Percentiles rank a stretch among this genome's conserved stretches.
phyloP scores from a whole-genome alignment of 2,113 vertebrate species.

The Heliornis fulica region DNA sequence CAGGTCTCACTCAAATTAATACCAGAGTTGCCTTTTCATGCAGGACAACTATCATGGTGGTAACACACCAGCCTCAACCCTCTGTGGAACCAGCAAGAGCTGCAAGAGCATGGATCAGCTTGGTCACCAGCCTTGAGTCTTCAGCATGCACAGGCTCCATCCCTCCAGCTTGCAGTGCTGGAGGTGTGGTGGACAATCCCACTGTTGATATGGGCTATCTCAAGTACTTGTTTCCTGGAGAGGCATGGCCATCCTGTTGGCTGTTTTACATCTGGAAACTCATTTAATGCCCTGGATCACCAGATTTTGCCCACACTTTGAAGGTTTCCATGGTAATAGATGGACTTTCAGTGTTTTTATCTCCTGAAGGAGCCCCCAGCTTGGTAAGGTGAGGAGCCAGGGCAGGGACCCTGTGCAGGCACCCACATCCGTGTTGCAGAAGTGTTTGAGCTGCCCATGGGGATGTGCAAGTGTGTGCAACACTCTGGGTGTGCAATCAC shows the following conservation, averaged over 20 bases:
- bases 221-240: neutral
- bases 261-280: neutral
- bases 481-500: neutral
- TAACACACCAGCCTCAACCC: neutral
- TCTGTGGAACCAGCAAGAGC: neutral
- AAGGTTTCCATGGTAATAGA: neutral
- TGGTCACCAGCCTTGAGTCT: neutral
- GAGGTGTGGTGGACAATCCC: neutral
- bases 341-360: neutral
- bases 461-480: neutral
- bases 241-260: neutral
- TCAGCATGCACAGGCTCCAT: neutral
- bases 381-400: too few species aligned
- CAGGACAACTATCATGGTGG: neutral
- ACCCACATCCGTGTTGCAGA: fast-evolving
- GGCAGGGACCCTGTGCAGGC: neutral
- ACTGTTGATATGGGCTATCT: neutral
- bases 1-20: too few species aligned
- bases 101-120: fast-evolving
- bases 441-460: neutral
- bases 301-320: neutral
- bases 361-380: neutral
- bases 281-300: neutral
- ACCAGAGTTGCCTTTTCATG: neutral
- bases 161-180: neutral